Evolutionary conservation across 2,888 invertebrate species (phyloP), one percentile per base, ranked within the genome.

Genomic region (Epirrhoe alternata): DNA sequence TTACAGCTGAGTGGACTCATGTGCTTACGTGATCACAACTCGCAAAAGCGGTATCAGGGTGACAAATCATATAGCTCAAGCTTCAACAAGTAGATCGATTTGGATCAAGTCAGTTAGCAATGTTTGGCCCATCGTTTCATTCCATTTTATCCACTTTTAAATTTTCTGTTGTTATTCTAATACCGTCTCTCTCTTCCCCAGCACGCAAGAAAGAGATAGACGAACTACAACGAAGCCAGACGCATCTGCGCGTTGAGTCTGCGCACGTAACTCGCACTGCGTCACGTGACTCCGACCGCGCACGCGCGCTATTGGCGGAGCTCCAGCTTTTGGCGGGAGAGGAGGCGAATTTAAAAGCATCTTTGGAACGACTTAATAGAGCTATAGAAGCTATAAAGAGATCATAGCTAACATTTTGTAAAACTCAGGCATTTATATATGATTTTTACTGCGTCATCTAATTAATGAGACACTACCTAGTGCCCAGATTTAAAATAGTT

Each of bases 211-310:
- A 80, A 66, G 94, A 94, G 77, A 86, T 92, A 64, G 75, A 78
- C 0, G 87, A 90, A 0, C 81, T 94, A 7, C 89, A 89, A 61
- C 88, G 88, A 0, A 89, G 92, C 65, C 93, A 92, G 82, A 90
- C 90, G 0, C 68, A 80, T 0, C 84, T 94, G 47, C 87, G 92
- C n/a, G 93, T 94, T 24, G 93, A 93, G 61, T 86, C 92, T 33
- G 89, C 91, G 24, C 88, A 90, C 75, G 88, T 92, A 60, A 94
- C 94, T 12, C 86, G 89, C 16, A 83, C 89, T 24, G 90, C 94
- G 12, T 90, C 89, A 0, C 77, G 86, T 0, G 89, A 90, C 65
- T 85, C 89, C 0, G 90, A 89, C 73, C 77, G 83, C 0, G 87
- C 90, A 62, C 85, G 88, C 10, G 86, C 89, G 6, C 79, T 92